phyloP scores from a whole-genome alignment of 2,797 vertebrate species.

The Eospalax fontanierii region DNA sequence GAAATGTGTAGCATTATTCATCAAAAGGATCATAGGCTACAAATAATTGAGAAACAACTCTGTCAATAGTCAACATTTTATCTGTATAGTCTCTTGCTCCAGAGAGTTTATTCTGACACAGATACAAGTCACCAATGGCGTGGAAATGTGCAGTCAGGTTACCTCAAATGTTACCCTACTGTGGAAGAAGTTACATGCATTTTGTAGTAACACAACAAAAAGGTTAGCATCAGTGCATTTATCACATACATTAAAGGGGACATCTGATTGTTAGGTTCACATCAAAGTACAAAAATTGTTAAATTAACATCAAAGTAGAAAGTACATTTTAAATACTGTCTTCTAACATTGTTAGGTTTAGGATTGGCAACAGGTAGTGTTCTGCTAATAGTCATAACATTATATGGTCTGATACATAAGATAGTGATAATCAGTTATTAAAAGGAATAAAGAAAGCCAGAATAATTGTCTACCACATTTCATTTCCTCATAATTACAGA shows the following conservation, averaged over 20 bases:
- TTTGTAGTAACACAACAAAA: not conserved
- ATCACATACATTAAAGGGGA: not conserved
- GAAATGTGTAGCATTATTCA: slow-evolving; percentile 5
- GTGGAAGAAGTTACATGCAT: not conserved
- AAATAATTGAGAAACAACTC: slow-evolving; percentile 40
- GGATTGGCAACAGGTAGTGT: not conserved
- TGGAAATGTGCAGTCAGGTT: not conserved
- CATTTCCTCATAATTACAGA: not conserved
- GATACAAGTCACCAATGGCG: not conserved
- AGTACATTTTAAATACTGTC: not conserved
- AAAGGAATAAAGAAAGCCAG: not conserved
- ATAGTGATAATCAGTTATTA: not conserved
- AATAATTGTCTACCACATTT: not conserved
- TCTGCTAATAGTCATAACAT: not conserved
- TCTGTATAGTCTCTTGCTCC: not conserved
- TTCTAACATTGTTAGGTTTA: not conserved
- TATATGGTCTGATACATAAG: not conserved
- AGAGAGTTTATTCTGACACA: not conserved
- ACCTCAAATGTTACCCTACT: not conserved
- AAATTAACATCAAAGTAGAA: not conserved
- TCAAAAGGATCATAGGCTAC: not conserved
- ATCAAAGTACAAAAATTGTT: too few species aligned
- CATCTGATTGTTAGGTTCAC: not conserved
- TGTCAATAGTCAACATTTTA: slow-evolving; percentile 26
- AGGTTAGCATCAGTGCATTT: not conserved